Base-by-base conservation (phyloP, 2,113 vertebrate species). In the Nibea albiflora region DNA sequence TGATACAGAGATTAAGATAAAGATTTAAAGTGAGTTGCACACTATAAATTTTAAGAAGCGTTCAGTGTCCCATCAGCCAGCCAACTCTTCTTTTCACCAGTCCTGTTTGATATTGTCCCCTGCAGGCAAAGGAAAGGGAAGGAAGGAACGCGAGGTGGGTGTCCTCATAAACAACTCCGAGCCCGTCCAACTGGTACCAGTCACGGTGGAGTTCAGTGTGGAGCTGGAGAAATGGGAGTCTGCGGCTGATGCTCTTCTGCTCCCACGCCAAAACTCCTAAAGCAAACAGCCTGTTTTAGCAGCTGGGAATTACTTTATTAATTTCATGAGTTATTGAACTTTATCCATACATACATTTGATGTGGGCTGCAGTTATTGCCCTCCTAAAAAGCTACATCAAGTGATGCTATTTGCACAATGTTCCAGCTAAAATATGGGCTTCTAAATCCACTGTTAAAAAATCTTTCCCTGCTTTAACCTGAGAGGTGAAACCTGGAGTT, bases 181-280 rank as follows among this genome's bases (percentile, higher is more conserved):
- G 0, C 42, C 54, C 1, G 49, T 57, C 56, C 90, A 42, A 20
- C 84, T 61, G 0, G 88, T 91, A 56, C 92, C 94, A 0, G 79
- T 96, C 73, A 95, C 93, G 0, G 94, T 97, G 83, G 95, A 95
- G 12, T 84, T 98, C 50, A 94, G 92, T 17, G 53, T 98, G 73
- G 92, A 94, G 79, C 86, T 97, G 54, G 71, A 82, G 28, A 96
- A 94, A 68, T 96, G 92, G 95, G 87, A 74, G 54, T 57, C 42
- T 4, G 44, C 71, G 26, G 62, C 84, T 9, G 47, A 77, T 28
- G 69, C 82, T 22, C 58, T 57, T 5, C 22, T 11, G 44, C 42
- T 10, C 6, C 44, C 57, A 46, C 54, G 31, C 0, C 15, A 67
- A 46, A 76, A 31, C 28, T 35, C 50, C n/a, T 63, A n/a, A 67